A percentile compares a stretch with the other conserved stretches of the same genome.
These are phyloP conservation scores for Palaemon carinicauda DNA, from an alignment of 1,140 invertebrate species.

Conservation along the genomic window DNA sequence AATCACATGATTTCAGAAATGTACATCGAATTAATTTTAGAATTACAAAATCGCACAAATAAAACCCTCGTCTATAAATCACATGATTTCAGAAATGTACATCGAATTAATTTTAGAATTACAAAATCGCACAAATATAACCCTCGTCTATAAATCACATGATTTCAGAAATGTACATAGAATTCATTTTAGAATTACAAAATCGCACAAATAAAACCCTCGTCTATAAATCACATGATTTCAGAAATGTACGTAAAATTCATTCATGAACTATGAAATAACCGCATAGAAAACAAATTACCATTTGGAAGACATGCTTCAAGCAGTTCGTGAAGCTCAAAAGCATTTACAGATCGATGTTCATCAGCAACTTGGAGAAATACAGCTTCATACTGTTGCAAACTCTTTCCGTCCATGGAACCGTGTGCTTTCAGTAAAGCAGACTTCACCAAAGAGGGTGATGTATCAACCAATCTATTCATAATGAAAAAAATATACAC, in stretches of 20 bases:
- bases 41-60: no score
- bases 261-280: background rate
- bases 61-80: no score
- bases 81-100: no score
- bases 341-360: conserved; percentile 84
- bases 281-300: conserved; percentile 62
- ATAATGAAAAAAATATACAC: background rate
- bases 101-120: no score
- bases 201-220: no score
- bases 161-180: no score
- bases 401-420: conserved; percentile 77
- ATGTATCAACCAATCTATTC: conserved; percentile 46
- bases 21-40: no score
- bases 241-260: background rate
- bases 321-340: conserved; percentile 89
- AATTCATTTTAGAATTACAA: no score
- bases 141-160: no score
- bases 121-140: no score
- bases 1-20: no score
- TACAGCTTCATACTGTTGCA: conserved; percentile 87
- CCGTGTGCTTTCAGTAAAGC: conserved; percentile 67
- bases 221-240: no score
- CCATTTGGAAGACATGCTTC: conserved; percentile 92
- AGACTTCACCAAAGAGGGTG: conserved; percentile 40
- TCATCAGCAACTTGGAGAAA: conserved; percentile 91